phyloP scores from a whole-genome alignment of 2,888 invertebrate species.

The Atethmia centrago region DNA sequence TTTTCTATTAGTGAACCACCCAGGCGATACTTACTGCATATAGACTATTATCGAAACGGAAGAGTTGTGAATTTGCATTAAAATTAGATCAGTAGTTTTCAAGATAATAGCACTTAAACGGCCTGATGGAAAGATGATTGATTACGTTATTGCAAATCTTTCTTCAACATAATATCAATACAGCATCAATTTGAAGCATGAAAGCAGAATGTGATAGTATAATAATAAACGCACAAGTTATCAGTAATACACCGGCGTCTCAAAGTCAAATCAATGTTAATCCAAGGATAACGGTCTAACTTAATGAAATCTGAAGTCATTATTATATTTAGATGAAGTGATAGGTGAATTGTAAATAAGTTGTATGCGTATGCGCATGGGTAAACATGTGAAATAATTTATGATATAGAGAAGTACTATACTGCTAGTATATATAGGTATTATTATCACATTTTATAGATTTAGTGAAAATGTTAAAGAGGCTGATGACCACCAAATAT shows the following conservation, averaged over 20 bases:
- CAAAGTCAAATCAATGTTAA: slow-evolving; percentile 31
- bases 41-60: slow-evolving; percentile 10
- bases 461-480: neutral
- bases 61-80: slow-evolving; percentile 14
- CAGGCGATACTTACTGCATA: neutral
- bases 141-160: slow-evolving; percentile 23
- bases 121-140: slow-evolving; percentile 14
- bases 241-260: slow-evolving; percentile 18
- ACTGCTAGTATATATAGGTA: neutral
- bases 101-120: neutral
- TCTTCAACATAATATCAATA: neutral
- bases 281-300: slow-evolving; percentile 50
- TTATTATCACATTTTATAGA: neutral
- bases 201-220: slow-evolving; percentile 39
- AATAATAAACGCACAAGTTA: slow-evolving; percentile 38
- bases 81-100: slow-evolving; percentile 24
- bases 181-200: slow-evolving; percentile 17
- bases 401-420: neutral
- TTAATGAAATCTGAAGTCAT: slow-evolving; percentile 54
- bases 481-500: neutral
- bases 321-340: slow-evolving; percentile 44
- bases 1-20: slow-evolving; percentile 27
- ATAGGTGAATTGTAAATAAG: slow-evolving; percentile 17
- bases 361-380: slow-evolving; percentile 10
- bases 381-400: slow-evolving; percentile 18